A percentile compares a stretch with the other conserved stretches of the same genome.
phyloP scores from a whole-genome alignment of 1,140 invertebrate species.

The Vanessa atalanta region DNA sequence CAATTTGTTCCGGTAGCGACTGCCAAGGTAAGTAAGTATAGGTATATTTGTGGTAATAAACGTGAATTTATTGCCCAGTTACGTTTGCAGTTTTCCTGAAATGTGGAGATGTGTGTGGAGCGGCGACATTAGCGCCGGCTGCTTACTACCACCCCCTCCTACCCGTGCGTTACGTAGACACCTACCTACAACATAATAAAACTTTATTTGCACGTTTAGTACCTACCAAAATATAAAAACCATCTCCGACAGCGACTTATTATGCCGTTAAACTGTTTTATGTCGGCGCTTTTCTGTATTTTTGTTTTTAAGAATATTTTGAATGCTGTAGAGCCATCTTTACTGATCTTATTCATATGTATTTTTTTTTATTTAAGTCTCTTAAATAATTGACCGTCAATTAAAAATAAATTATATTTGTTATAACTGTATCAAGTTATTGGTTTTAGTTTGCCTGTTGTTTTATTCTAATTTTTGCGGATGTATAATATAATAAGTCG shows the following conservation, averaged over 20 bases:
- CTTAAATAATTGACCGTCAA: too few species aligned
- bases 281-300: constrained; percentile 33
- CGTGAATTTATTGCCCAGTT: constrained; percentile 76
- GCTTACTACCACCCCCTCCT: constrained; percentile 25
- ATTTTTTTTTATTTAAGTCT: neutral
- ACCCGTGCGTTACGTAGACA: constrained; percentile 37
- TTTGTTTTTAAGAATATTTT: constrained; percentile 17
- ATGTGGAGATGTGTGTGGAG: constrained; percentile 71
- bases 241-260: constrained; percentile 46
- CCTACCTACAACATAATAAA: constrained; percentile 50
- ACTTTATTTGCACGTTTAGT: constrained; percentile 56
- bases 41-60: constrained; percentile 76
- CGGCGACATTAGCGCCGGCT: constrained; percentile 62
- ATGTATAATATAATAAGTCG: too few species aligned
- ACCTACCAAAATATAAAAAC: constrained; percentile 53
- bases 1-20: constrained; percentile 69
- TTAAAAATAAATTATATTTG: too few species aligned
- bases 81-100: constrained; percentile 77
- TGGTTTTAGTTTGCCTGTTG: too few species aligned
- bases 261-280: constrained; percentile 48
- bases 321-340: neutral
- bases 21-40: constrained; percentile 60
- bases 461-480: too few species aligned
- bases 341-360: neutral
- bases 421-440: too few species aligned